phyloP scores from a whole-genome alignment of 2,797 vertebrate species.

The Phylloscopus collybita region DNA sequence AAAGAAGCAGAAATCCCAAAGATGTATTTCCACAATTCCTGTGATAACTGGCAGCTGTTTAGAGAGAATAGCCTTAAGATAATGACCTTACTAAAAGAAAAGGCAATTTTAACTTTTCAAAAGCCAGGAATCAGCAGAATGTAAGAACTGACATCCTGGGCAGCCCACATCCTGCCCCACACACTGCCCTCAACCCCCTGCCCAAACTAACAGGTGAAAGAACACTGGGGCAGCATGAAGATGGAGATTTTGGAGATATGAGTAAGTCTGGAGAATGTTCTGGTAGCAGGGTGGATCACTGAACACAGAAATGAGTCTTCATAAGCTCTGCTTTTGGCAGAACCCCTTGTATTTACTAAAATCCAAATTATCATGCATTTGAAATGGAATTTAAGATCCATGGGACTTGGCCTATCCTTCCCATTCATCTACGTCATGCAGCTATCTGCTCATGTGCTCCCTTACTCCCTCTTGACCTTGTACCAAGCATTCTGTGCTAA shows the following conservation, averaged over 20 bases:
- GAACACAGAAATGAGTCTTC: neutral
- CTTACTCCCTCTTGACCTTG: constrained; percentile 49
- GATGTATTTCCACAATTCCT: neutral
- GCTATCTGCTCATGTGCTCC: constrained; percentile 43
- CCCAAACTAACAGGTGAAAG: neutral
- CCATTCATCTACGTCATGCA: constrained; percentile 2
- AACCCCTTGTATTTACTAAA: constrained; percentile 20
- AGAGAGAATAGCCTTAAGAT: neutral
- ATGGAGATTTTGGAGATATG: neutral
- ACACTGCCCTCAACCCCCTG: neutral
- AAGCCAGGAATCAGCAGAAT: neutral
- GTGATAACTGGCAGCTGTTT: constrained; percentile 49
- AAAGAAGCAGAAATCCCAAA: constrained; percentile 34
- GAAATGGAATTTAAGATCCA: constrained; percentile 28
- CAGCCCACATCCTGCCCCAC: neutral
- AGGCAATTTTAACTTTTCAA: neutral
- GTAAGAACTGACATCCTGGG: neutral
- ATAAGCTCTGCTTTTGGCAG: constrained; percentile 27
- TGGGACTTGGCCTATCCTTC: constrained; percentile 26
- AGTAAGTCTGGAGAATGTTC: neutral
- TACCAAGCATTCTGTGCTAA: constrained; percentile 59
- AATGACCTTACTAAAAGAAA: neutral
- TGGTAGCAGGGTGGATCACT: neutral
- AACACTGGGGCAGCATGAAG: neutral
- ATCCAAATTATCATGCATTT: constrained; percentile 42